Base-by-base conservation (phyloP, 2,888 invertebrate species). In the Drosophila flavopinicola region DNA sequence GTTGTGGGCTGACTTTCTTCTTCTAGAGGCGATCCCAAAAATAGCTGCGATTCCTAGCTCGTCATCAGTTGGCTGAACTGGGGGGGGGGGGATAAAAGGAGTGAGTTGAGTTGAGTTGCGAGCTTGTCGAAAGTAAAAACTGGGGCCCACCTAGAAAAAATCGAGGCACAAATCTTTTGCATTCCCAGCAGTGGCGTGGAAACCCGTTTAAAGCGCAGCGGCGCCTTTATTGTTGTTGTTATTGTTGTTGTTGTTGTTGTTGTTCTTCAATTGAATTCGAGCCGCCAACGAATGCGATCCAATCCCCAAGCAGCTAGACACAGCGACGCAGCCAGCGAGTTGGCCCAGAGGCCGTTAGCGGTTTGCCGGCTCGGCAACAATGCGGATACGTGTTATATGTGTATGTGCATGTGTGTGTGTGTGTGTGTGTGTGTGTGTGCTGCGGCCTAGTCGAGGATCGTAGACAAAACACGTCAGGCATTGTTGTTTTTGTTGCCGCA, bases 121-220 rank as follows among this genome's bases (percentile, higher is more conserved):
- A 32, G 30, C 53, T 53, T 69, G 56, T 58, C 53, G 66, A 70
- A 71, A 71, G 71, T 71, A 63, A 71, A 71, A 72, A 44, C 71
- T 52, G 27, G 10, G 41, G 11, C 53, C 38, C 52, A 49, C 25
- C 61, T 57, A 37, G 53, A 57, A 52, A 68, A 58, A n/a, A n/a
- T 7, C 13, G 0, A 15, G n/a, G 49, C 33, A 39, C 51, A 44
- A 39, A 38, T 60, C 49, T 23, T 53, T 37, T 20, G 52, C 41
- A 45, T 51, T 25, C 32, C 23, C 44, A 6, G n/a, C 9, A 11
- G 6, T 4, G 15, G 35, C 23, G 13, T 42, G 25, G 30, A 68
- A 68, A 68, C 71, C 37, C 13, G 71, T 53, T 56, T 29, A 20
- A 20, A 27, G 24, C 11, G 17, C 7, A 49, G 58, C 64, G 53